Evolutionary conservation across 2,888 invertebrate species (phyloP).

Genomic region (Mythimna lalbum): DNA sequence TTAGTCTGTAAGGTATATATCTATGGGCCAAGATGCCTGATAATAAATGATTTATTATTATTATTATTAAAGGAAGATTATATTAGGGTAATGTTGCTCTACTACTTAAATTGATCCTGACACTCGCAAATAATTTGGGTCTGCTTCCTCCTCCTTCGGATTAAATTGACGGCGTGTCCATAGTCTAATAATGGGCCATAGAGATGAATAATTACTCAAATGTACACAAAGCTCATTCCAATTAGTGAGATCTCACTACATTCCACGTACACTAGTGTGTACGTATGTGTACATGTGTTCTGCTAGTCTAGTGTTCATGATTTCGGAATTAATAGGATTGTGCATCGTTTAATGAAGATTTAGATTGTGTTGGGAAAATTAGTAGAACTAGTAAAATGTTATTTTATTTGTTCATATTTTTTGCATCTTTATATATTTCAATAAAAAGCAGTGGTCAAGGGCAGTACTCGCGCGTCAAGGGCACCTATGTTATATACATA

Average conservation of each 20-base stretch:
- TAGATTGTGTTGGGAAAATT: background rate
- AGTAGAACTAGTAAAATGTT: background rate
- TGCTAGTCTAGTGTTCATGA: slow-evolving; percentile 16
- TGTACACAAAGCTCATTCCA: slow-evolving; percentile 49
- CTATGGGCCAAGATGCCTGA: too few relatives aligned
- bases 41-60: too few relatives aligned
- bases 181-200: background rate
- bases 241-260: slow-evolving; percentile 39
- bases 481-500: too few relatives aligned
- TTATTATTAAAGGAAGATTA: too few relatives aligned
- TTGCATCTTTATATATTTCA: too few relatives aligned
- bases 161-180: background rate
- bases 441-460: too few relatives aligned
- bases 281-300: background rate
- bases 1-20: too few relatives aligned
- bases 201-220: slow-evolving; percentile 48
- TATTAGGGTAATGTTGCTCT: too few relatives aligned
- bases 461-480: too few relatives aligned
- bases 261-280: background rate
- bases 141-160: background rate
- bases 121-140: background rate
- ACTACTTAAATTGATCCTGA: too few relatives aligned
- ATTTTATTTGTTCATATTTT: too few relatives aligned
- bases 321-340: slow-evolving; percentile 14
- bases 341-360: background rate